A percentile compares a stretch with the other conserved stretches of the same genome.
Conservation (phyloP, 2,888 invertebrate genomes). For the Andrena chrysosceles region DNA sequence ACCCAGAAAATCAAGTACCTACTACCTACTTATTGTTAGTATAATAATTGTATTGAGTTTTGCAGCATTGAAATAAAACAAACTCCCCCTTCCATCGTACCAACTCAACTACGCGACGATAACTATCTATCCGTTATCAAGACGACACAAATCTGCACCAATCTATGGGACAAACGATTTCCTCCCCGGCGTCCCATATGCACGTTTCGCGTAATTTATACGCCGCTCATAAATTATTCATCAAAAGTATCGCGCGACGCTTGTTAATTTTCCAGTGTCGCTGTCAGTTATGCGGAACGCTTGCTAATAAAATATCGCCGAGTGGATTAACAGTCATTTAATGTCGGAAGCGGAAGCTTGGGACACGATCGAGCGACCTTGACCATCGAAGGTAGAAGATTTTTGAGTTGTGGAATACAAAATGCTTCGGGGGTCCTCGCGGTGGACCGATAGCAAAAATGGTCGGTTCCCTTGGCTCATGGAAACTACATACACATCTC, state of each 20-base stretch:
- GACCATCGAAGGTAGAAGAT: slow-evolving; percentile 31
- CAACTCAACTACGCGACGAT: too few relatives aligned
- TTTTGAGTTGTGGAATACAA: slow-evolving; percentile 12
- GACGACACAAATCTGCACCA: neutral
- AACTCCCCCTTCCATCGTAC: too few relatives aligned
- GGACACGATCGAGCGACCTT: slow-evolving; percentile 16
- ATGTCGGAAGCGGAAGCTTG: neutral
- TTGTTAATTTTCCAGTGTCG: slow-evolving; percentile 17
- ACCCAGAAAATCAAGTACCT: too few relatives aligned
- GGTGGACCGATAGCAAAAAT: slow-evolving; percentile 10
- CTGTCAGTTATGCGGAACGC: neutral
- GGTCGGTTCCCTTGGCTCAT: slow-evolving; percentile 14
- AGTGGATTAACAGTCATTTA: slow-evolving; percentile 15
- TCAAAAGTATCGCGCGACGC: slow-evolving; percentile 26
- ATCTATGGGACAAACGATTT: neutral
- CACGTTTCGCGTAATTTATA: slow-evolving; percentile 12
- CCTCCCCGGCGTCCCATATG: neutral
- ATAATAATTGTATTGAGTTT: too few relatives aligned
- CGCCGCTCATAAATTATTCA: slow-evolving; percentile 41
- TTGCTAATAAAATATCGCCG: slow-evolving; percentile 11
- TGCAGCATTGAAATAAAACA: too few relatives aligned
- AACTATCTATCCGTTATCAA: too few relatives aligned
- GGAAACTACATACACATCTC: slow-evolving; percentile 28
- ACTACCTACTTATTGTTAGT: too few relatives aligned
- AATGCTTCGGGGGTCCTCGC: neutral